phyloP scores from a whole-genome alignment of 2,797 vertebrate species.

The Eremophila alpestris region DNA sequence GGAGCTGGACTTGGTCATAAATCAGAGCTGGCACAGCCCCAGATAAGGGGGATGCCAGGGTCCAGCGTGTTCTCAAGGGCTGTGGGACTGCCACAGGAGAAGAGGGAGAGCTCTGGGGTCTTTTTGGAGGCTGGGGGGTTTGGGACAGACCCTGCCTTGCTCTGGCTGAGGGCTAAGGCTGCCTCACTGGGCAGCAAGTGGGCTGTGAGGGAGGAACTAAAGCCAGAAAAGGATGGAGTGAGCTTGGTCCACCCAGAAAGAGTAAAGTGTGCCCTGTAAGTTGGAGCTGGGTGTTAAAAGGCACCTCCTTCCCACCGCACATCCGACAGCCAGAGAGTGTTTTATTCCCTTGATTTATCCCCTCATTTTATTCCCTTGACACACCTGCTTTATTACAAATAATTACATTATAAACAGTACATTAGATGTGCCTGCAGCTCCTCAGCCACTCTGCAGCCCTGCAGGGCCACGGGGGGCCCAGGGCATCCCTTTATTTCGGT shows the following conservation, averaged over 20 bases:
- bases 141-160: background rate
- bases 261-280: background rate
- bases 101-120: rapidly evolving
- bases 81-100: rapidly evolving
- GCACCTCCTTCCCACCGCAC: background rate
- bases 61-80: rapidly evolving
- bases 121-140: background rate
- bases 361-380: background rate
- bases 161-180: background rate
- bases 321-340: rapidly evolving
- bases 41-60: background rate
- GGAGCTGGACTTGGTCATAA: background rate
- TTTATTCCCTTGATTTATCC: background rate
- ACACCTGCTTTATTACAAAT: background rate
- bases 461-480: background rate
- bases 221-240: background rate
- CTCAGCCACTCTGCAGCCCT: background rate
- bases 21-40: background rate
- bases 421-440: background rate
- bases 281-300: background rate
- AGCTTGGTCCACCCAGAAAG: too few relatives aligned
- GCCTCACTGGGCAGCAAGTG: too few relatives aligned
- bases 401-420: background rate
- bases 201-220: background rate
- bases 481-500: rapidly evolving